phyloP scores from a whole-genome alignment of 2,888 invertebrate genomes.

The Andrena trimmerana region DNA sequence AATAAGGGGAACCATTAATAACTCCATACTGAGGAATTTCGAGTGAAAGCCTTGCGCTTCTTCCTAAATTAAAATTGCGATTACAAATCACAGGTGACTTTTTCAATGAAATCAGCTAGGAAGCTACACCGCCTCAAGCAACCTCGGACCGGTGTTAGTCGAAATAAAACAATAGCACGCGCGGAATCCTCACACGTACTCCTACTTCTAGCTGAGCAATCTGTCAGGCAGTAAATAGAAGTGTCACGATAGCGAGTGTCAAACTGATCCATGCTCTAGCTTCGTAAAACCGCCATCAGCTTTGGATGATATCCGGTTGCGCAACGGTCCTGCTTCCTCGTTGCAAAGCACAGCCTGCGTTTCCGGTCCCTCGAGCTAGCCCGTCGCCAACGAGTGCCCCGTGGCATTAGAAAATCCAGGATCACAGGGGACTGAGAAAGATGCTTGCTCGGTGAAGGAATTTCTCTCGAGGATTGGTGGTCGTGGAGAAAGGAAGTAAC shows the following conservation, averaged over 20 bases:
- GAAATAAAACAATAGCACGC: background rate
- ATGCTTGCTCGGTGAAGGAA: constrained; percentile 22
- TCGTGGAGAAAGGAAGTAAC: constrained; percentile 8
- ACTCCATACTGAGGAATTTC: no score
- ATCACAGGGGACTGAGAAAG: constrained; percentile 24
- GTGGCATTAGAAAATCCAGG: constrained; percentile 38
- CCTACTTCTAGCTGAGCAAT: background rate
- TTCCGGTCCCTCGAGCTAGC: constrained; percentile 48
- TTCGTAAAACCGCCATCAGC: constrained; percentile 4
- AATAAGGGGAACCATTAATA: no score
- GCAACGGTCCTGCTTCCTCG: constrained; percentile 48
- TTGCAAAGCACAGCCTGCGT: constrained; percentile 34
- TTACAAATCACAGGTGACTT: no score
- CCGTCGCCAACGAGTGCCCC: constrained; percentile 17
- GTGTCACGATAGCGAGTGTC: background rate
- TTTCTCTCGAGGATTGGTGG: constrained; percentile 52
- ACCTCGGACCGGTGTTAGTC: background rate
- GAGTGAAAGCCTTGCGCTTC: no score
- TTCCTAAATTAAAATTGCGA: no score
- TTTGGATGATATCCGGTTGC: constrained; percentile 40
- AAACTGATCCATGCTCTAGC: background rate
- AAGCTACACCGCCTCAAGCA: background rate
- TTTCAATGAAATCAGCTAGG: background rate
- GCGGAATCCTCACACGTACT: background rate
- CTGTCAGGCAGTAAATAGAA: background rate